Base-by-base conservation (phyloP, 2,113 vertebrate genomes). In the Oceanites oceanicus region DNA sequence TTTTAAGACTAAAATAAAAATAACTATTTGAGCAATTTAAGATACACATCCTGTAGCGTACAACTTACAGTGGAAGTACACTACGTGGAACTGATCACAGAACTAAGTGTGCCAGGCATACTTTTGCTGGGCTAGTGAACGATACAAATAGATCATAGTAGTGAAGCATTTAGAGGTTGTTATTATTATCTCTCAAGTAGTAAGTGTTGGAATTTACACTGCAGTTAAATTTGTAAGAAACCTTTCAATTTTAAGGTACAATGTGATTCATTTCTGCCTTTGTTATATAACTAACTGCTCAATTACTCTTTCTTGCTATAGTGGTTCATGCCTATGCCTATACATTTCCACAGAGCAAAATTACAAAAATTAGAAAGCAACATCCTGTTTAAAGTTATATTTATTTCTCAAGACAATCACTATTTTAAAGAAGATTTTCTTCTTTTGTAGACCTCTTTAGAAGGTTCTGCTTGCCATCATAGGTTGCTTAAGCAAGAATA, bases 281-380 rank as follows among this genome's bases (percentile, higher is more conserved):
- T 88, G 45, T 36, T 73, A 42, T 26, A 73, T 70, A 79, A 93
- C 52, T 86, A 67, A 63, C 56, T 65, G 79, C 53, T 89, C 94
- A 91, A 92, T 97, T 96, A 98, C 78, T 96, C 91, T 67, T 87
- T 84, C 72, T 96, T 95, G 63, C 84, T 90, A 73, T 56, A 72
- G 89, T 80, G 38, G 58, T 68, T 95, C 40, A 67, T 70, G 59
- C 29, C 74, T 85, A 55, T 50, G 66, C 86, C 34, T 82, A 56
- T 55, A 53, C 29, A 25, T 27, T 86, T 74, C 80, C 91, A 90
- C 14, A 32, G 86, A 94, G 95, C 22, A 89, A 97, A 96, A 97
- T 90, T 32, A 44, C 15, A 84, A 76, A 83, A 76, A 45, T 90
- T 94, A 97, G 29, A 56, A 97, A 93, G 59, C 19, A 78, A 76